Conservation (phyloP, 2,113 vertebrate genomes). For the Ceuthmochares aereus region DNA sequence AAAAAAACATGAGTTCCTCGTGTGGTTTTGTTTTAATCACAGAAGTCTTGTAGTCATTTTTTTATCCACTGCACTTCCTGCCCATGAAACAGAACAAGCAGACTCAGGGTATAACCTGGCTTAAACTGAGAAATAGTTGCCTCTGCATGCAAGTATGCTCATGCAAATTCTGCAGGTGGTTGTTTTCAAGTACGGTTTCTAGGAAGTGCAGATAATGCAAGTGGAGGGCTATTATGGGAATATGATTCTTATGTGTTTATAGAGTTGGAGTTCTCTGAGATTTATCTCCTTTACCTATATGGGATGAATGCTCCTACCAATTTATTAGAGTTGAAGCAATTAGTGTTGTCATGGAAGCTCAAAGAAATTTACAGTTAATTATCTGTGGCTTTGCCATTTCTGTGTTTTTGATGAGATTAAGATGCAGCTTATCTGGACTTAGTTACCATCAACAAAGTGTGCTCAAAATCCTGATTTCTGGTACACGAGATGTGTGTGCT, state of each 20-base stretch:
- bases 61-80: neutral
- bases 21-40: neutral
- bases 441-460: neutral
- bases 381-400: neutral
- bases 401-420: neutral
- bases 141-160: neutral
- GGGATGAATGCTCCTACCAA: neutral
- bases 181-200: neutral
- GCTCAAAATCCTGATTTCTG: neutral
- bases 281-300: neutral
- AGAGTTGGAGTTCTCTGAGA: neutral
- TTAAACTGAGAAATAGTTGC: neutral
- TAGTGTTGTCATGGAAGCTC: neutral
- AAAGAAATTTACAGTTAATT: neutral
- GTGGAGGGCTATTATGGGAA: neutral
- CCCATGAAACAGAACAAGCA: neutral
- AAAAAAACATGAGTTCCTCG: neutral
- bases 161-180: neutral
- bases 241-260: neutral
- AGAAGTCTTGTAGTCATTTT: neutral
- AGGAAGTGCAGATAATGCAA: neutral
- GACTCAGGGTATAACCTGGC: accelerated
- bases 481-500: neutral
- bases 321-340: neutral
- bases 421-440: neutral